Evolutionary conservation across 2,113 vertebrate species (phyloP), one percentile per base, ranked within the genome.

Genomic region (Phaetusa simplex): DNA sequence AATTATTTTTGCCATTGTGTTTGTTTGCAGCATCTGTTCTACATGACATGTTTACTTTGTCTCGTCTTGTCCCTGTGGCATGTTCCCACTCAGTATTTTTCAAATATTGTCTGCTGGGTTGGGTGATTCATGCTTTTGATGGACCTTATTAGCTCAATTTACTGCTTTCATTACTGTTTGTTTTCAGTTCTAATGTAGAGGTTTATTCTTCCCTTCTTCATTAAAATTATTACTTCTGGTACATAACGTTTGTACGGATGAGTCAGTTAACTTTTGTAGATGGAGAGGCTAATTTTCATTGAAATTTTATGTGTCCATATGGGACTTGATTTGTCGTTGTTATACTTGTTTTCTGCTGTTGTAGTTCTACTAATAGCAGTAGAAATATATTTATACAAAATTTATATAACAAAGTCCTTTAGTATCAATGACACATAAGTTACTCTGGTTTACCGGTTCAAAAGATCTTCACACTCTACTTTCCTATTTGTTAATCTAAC

Each of bases 91-190:
- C 58, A 69, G 47, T 91, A 71, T 74, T 90, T 97, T 91, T 72
- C 56, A 92, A 84, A 92, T 82, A 65, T 71, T 86, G 36, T 78
- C 61, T 86, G 34, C 50, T 84, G 27, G 47, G 19, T 50, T 81
- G 65, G 19, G n/a, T 90, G 83, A 84, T 82, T 95, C 70, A 50
- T 97, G 81, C 69, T 97, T 94, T 95, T 95, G 56, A 77, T 93
- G 91, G 53, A 85, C 84, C 52, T 89, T 85, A 61, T 87, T 94
- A 88, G 36, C 42, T 95, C 22, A 59, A 16, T 87, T 92, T 91
- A 79, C 70, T 91, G 49, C 32, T 93, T 96, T 85, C 23, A 50
- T 36, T 87, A 26, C 30, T 86, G 56, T 64, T 94, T 94, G 73
- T 88, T 95, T 95, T 94, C 43, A 69, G 53, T 76, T 87, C 49